A percentile compares a stretch with the other conserved stretches of the same genome.
phyloP scores from a whole-genome alignment of 2,113 vertebrate species.

The Meleagris gallopavo region DNA sequence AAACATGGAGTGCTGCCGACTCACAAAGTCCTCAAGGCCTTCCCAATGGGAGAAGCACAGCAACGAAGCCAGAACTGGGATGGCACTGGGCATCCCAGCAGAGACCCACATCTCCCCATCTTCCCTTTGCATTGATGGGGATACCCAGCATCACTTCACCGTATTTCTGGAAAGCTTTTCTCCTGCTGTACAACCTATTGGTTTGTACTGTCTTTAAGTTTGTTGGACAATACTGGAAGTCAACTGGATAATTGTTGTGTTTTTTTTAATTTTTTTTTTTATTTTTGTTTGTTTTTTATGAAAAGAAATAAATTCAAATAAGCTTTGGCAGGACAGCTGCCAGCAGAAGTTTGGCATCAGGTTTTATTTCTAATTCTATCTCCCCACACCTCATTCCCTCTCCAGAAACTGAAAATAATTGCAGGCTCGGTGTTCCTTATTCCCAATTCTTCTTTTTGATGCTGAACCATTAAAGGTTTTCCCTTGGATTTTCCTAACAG shows the following conservation, averaged over 20 bases:
- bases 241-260: not conserved
- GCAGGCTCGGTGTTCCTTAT: not conserved
- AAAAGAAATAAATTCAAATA: not conserved
- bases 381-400: not conserved
- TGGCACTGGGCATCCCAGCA: too few relatives aligned
- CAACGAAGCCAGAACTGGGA: not conserved
- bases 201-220: not conserved
- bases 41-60: too few relatives aligned
- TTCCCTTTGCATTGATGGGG: not conserved
- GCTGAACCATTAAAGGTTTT: not conserved
- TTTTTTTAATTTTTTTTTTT: too few relatives aligned
- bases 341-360: not conserved
- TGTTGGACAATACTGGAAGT: not conserved
- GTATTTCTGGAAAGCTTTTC: not conserved
- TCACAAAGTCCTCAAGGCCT: not conserved
- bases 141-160: not conserved
- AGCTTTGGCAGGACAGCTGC: not conserved
- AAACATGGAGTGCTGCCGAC: rapidly evolving
- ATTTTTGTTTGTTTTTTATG: not conserved
- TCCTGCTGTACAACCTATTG: not conserved
- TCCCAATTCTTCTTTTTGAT: not conserved
- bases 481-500: not conserved
- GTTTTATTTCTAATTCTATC: not conserved
- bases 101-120: not conserved
- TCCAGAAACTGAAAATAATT: not conserved